Percentiles rank a stretch among this genome's conserved stretches.
Conservation (phyloP, 2,797 vertebrate species). For the Heliangelus exortis region DNA sequence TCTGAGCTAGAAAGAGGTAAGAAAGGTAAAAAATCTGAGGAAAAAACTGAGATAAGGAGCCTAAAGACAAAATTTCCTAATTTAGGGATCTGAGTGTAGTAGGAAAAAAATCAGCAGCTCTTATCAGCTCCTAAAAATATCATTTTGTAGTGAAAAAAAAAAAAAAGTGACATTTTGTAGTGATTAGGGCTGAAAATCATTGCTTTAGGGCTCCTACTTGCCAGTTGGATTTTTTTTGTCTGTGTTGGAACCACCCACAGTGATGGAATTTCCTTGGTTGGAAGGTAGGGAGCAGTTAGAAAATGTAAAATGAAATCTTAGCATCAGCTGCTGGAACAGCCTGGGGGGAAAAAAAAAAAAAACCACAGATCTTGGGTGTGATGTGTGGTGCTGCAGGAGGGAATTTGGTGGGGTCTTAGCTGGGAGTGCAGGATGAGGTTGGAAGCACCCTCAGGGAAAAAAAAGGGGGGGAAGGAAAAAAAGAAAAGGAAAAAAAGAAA, state of each 20-base stretch:
- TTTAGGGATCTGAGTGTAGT: background rate
- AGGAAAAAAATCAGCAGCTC: background rate
- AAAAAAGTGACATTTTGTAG: background rate
- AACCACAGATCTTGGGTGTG: accelerated
- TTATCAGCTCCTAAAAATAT: background rate
- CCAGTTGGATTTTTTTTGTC: background rate
- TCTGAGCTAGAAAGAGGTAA: too few relatives aligned
- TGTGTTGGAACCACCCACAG: background rate
- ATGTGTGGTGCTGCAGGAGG: background rate
- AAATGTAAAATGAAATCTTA: background rate
- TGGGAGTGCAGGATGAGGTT: background rate
- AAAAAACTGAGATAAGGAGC: background rate
- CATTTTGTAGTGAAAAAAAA: background rate
- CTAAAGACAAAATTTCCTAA: background rate
- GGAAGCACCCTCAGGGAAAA: background rate
- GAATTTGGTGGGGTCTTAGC: accelerated
- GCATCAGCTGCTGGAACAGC: accelerated
- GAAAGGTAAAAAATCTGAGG: too few relatives aligned
- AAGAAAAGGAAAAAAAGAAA: too few relatives aligned
- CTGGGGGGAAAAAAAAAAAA: background rate
- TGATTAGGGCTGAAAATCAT: background rate
- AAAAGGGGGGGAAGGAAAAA: too few relatives aligned
- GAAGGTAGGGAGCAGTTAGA: background rate
- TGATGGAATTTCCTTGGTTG: background rate
- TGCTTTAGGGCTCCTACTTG: background rate